A percentile compares a stretch with the other conserved stretches of the same genome.
These are phyloP conservation scores for Chinchilla lanigera DNA, from an alignment of 2,113 vertebrate genomes.

Conservation along the genomic window DNA sequence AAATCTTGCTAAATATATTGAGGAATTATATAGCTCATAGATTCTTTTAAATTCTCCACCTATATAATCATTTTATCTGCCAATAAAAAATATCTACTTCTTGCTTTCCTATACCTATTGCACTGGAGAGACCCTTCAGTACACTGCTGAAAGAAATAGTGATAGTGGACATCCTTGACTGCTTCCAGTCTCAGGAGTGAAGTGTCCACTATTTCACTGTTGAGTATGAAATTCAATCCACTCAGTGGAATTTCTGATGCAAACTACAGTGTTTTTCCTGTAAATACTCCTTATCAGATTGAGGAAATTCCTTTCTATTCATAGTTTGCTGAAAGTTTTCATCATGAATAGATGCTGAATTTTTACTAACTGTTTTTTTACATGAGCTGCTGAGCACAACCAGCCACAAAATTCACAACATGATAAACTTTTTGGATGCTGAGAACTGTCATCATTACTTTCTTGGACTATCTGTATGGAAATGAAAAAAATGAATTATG, in stretches of 20 bases:
- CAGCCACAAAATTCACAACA: neutral
- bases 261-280: neutral
- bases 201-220: neutral
- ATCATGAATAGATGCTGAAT: neutral
- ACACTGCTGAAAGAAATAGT: neutral
- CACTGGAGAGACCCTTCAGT: neutral
- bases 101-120: neutral
- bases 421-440: neutral
- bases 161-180: neutral
- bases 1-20: neutral
- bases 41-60: neutral
- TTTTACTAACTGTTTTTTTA: neutral
- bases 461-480: neutral
- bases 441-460: neutral
- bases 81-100: neutral
- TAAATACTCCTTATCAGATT: neutral
- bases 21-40: neutral
- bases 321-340: slow-evolving; percentile 4
- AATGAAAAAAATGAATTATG: neutral
- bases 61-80: neutral
- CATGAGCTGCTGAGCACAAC: neutral
- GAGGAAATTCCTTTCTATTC: neutral
- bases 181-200: neutral
- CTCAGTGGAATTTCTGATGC: neutral
- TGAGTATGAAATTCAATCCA: neutral